Base-by-base conservation (phyloP, 2,113 vertebrate species). In the Taurulus bubalis region DNA sequence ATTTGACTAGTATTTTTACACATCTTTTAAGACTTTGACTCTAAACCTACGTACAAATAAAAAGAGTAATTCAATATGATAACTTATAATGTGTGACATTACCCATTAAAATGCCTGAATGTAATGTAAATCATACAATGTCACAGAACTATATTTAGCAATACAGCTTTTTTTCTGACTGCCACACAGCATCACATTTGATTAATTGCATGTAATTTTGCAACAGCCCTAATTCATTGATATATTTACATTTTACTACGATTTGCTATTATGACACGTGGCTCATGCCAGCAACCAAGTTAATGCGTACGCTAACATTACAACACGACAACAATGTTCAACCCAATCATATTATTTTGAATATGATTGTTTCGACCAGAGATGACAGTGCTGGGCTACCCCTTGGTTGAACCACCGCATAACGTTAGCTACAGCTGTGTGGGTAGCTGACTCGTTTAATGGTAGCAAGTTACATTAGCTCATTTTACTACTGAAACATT, bases 1-100 rank as follows among this genome's bases (percentile, higher is more conserved):
- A 77, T 79, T 70, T 69, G 32, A 70, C 8, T 8, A 38, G 36
- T 38, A 30, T 30, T 73, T 63, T 58, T 42, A 71, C 8, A 47
- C 16, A 42, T 58, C 22, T 70, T 53, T 42, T 62, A 15, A 11
- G 7, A 58, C 16, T 72, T 83, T 63, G 24, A 70, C 63, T 55
- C 8, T 2, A 12, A 80, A 59, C 26, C 11, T 30, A 24, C 14
- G 2, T 26, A 63, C 3, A 1, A 3, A 71, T 34, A 22, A 60
- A 36, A 63, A 24, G 26, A 51, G 1, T 32, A 11, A 11, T 70
- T 28, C 62, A 20, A 68, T 67, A 45, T 24, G 3, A 38, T 38
- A 38, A 64, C 15, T 38, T 74, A 14, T 28, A 53, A 69, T 71
- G 58, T 55, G 22, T 55, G 10, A 24, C 10, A 55, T 24, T 55